These are phyloP conservation scores for Triplophysa rosa DNA, from an alignment of 2,113 vertebrate genomes.

Conservation along the genomic window DNA sequence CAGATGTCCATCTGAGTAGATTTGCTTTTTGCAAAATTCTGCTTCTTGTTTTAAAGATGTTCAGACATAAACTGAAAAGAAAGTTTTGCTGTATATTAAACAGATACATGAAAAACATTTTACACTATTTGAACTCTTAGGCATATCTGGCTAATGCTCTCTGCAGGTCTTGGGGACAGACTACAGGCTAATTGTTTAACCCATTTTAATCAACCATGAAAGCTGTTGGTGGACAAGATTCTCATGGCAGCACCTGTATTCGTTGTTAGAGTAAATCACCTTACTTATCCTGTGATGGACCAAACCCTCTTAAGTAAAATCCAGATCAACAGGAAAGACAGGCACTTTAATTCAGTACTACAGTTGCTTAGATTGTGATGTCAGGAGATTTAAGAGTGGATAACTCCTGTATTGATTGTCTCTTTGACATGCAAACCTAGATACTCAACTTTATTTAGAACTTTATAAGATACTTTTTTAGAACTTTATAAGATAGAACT, in stretches of 20 bases:
- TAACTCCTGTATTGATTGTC: not conserved
- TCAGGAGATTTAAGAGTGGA: slow-evolving; percentile 2
- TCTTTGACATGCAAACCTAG: not conserved
- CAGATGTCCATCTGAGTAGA: no score
- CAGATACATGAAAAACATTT: no score
- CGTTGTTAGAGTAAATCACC: slow-evolving; percentile 58
- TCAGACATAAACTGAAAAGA: no score
- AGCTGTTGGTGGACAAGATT: slow-evolving; percentile 54
- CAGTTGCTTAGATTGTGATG: slow-evolving; percentile 5
- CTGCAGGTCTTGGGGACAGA: slow-evolving; percentile 44
- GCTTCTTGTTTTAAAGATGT: no score
- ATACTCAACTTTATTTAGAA: no score
- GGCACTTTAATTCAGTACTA: not conserved
- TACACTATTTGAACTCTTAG: not conserved
- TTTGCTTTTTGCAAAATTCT: no score
- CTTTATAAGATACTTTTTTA: no score
- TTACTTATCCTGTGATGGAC: slow-evolving; percentile 45
- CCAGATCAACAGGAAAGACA: slow-evolving; percentile 8
- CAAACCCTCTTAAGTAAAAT: slow-evolving; percentile 56
- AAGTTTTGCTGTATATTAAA: no score
- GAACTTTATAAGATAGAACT: no score
- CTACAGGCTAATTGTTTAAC: slow-evolving; percentile 42
- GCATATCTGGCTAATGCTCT: not conserved
- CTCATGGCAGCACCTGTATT: slow-evolving; percentile 48
- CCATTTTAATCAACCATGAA: slow-evolving; percentile 64